Conservation (phyloP, 2,888 invertebrate genomes). For the Cerastis leucographa region DNA sequence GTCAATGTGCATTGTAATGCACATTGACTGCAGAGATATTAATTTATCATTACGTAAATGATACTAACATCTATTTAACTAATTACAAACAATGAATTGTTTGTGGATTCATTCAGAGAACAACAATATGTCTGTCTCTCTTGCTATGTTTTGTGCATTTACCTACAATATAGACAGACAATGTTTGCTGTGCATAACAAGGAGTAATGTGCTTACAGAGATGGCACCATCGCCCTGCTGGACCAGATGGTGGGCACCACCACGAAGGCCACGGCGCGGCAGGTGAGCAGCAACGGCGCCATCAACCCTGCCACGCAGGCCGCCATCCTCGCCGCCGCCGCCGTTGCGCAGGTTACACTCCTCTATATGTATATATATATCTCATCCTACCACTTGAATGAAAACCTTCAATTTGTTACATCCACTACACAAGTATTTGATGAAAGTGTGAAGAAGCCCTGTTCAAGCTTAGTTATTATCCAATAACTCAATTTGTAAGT, state of each 20-base stretch:
- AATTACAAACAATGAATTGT: neutral
- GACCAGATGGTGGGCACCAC: constrained; percentile 90
- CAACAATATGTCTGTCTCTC: neutral
- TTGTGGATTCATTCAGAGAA: neutral
- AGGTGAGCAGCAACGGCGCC: constrained; percentile 80
- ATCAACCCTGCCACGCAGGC: constrained; percentile 89
- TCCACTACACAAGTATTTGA: neutral
- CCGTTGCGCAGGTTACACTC: constrained; percentile 87
- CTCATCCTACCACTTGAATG: neutral
- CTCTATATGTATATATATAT: too few species aligned
- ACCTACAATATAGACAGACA: neutral
- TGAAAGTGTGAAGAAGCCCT: neutral
- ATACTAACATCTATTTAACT: neutral
- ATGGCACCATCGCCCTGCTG: constrained; percentile 88
- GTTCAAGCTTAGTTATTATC: neutral
- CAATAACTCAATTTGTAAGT: neutral
- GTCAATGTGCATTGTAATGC: neutral
- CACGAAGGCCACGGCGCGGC: constrained; percentile 86
- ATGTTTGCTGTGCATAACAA: neutral
- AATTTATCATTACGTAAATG: neutral
- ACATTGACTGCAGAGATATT: too few species aligned
- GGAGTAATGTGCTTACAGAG: constrained; percentile 73
- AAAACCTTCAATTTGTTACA: neutral
- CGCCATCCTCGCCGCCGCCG: constrained; percentile 90
- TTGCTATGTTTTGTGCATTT: neutral